These are phyloP conservation scores for Tadarida brasiliensis DNA, from an alignment of 2,797 vertebrate genomes.

Conservation along the genomic window DNA sequence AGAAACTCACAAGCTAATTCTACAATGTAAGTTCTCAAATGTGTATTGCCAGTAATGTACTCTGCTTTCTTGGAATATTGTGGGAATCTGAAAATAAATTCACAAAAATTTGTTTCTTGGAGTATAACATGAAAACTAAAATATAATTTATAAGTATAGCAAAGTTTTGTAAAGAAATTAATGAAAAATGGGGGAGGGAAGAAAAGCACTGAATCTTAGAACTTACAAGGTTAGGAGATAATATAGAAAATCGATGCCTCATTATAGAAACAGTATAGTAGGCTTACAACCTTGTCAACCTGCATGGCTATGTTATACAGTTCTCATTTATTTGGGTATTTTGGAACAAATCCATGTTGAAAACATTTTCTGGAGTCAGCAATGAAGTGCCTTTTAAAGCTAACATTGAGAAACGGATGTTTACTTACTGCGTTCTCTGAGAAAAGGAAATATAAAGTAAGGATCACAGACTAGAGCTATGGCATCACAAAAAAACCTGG, in stretches of 20 bases:
- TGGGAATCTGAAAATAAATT: background rate
- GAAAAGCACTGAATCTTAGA: background rate
- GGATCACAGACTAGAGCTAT: background rate
- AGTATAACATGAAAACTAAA: background rate
- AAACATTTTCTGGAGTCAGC: background rate
- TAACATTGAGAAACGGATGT: background rate
- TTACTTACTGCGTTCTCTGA: background rate
- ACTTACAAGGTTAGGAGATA: background rate
- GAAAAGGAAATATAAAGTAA: background rate
- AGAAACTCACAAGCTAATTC: background rate
- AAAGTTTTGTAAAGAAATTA: background rate
- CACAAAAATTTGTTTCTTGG: background rate
- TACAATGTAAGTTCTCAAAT: background rate
- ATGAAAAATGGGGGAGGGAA: background rate
- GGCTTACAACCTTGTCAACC: background rate
- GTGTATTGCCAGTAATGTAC: background rate
- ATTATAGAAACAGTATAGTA: background rate
- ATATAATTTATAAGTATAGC: background rate
- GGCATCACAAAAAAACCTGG: background rate
- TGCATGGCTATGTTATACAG: background rate
- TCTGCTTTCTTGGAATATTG: background rate
- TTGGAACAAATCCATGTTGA: background rate
- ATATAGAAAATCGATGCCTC: background rate
- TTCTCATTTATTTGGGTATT: slow-evolving; percentile 2
- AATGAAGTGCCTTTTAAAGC: background rate